Evolutionary conservation across 2,888 invertebrate genomes (phyloP), one percentile per base, ranked within the genome.

Genomic region (Erannis defoliaria): DNA sequence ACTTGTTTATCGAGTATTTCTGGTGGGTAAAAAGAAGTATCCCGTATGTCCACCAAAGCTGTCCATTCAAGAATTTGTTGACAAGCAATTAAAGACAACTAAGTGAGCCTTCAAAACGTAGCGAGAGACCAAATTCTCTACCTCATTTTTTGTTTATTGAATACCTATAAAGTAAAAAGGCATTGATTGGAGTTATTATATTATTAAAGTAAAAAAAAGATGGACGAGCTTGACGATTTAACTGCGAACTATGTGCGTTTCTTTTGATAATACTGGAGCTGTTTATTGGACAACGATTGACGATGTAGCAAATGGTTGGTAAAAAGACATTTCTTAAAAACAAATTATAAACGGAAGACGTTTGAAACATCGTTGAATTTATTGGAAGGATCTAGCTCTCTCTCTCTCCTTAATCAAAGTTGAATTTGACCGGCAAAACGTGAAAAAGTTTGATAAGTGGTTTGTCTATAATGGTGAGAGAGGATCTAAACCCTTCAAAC

Each of bases 61-160:
- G 86, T 82, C 81, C 88, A 88, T 89, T 89, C 82, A 87, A 86
- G 88, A 88, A 88, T 89, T 85, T 88, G 84, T 85, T 88, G 90
- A 88, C 88, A 89, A 85, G 85, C 88, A 89, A 90, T 90, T 91
- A 89, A 88, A 78, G 77, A 5, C n/a, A n/a, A 75, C 23, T 62
- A 49, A 70, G 74, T 67, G 75, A 75, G 77, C 75, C 74, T 66
- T 68, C 66, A 67, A 72, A 75, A 78, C 75, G 70, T 67, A 74
- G 72, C 75, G 62, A 73, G 67, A 67, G 68, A 68, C 69, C 71
- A 78, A 76, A 73, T 75, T 74, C 74, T 71, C 65, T 66, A 64
- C 57, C 45, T 53, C 64, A 67, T 73, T 72, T 78, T 75, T 76
- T 75, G 72, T 70, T 65, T 62, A 74, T 70, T 76, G 70, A 71